Percentiles rank a stretch among this genome's conserved stretches.
Conservation (phyloP, 2,797 vertebrate species). For the Discoglossus pictus region DNA sequence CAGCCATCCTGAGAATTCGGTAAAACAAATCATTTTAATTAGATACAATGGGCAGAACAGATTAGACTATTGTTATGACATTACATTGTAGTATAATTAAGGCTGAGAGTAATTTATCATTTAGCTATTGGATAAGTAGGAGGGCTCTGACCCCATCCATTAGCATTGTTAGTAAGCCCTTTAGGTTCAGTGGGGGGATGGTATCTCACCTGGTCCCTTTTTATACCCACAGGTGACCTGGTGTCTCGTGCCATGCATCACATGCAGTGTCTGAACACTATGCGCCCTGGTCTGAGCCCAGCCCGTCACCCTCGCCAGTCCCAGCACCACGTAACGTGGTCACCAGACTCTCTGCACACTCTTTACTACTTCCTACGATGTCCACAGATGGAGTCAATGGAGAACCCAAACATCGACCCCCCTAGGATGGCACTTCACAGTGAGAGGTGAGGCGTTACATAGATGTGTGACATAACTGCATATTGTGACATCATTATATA, state of each 20-base stretch:
- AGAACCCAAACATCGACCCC: constrained; percentile 90
- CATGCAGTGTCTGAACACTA: constrained; percentile 80
- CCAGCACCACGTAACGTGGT: constrained; percentile 83
- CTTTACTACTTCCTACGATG: constrained; percentile 95
- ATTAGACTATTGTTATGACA: too few species aligned
- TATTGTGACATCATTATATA: too few species aligned
- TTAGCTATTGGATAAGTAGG: too few species aligned
- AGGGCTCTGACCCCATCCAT: too few species aligned
- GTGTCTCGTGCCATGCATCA: constrained; percentile 91
- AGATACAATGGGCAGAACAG: too few species aligned
- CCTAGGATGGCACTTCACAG: constrained; percentile 80
- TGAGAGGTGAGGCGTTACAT: constrained; percentile 68
- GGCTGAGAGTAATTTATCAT: too few species aligned
- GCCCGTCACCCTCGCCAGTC: constrained; percentile 69
- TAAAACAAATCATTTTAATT: too few species aligned
- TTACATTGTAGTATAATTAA: too few species aligned
- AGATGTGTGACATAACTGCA: too few species aligned
- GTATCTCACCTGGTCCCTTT: neutral
- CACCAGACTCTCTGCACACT: constrained; percentile 85
- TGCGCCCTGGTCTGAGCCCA: constrained; percentile 69
- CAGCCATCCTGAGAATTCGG: too few species aligned
- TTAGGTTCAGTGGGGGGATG: too few species aligned
- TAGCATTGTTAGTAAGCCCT: too few species aligned
- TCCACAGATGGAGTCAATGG: constrained; percentile 90
- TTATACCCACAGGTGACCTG: constrained; percentile 78